Percentiles rank a stretch among this genome's conserved stretches.
These are phyloP conservation scores for Apodemus sylvaticus DNA, from an alignment of 2,113 vertebrate species.

Conservation along the genomic window DNA sequence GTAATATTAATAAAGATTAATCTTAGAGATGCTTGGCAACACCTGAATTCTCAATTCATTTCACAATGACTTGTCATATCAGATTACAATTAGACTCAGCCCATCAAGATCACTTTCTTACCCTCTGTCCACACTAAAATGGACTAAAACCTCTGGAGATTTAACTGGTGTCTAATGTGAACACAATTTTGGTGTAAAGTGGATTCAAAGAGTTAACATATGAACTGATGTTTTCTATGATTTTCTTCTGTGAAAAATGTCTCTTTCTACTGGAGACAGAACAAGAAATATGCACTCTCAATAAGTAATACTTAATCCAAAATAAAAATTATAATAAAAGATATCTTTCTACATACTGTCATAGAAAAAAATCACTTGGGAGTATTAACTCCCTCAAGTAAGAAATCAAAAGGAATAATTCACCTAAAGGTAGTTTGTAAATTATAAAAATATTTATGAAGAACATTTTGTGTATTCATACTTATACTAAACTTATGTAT, in stretches of 20 bases:
- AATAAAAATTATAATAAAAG: neutral
- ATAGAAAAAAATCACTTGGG: neutral
- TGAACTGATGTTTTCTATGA: neutral
- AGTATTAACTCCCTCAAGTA: neutral
- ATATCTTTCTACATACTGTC: neutral
- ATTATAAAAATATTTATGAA: neutral
- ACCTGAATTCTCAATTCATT: neutral
- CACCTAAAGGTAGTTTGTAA: neutral
- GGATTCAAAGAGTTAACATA: neutral
- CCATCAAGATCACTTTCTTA: neutral
- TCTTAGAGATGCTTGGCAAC: neutral
- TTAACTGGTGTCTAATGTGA: rapidly evolving
- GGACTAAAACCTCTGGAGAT: rapidly evolving
- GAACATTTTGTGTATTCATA: neutral
- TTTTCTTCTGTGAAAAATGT: neutral
- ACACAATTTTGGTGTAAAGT: neutral
- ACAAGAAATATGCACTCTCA: neutral
- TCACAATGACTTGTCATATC: neutral
- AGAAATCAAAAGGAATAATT: neutral
- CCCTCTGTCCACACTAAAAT: neutral
- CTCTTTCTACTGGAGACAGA: neutral
- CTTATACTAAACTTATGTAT: neutral
- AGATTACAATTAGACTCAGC: neutral
- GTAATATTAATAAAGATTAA: neutral
- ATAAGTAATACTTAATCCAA: neutral